phyloP scores from a whole-genome alignment of 2,113 vertebrate genomes.

The Lipotes vexillifer region DNA sequence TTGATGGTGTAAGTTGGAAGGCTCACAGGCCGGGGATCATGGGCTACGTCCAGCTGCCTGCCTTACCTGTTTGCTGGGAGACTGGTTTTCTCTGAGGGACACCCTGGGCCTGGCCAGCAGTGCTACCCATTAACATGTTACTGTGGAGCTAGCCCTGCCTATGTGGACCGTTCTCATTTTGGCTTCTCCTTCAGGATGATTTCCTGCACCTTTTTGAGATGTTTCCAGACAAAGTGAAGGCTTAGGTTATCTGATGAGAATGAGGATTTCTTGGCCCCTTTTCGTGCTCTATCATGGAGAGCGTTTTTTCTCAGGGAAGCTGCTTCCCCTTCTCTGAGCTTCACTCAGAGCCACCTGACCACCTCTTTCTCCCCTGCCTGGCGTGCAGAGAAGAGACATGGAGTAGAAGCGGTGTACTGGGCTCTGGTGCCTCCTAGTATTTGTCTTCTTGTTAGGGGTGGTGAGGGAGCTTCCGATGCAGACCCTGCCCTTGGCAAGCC shows the following conservation, averaged over 20 bases:
- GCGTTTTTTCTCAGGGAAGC: neutral
- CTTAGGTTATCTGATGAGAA: neutral
- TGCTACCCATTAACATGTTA: neutral
- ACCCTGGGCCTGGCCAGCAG: neutral
- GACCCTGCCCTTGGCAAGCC: neutral
- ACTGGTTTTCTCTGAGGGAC: neutral
- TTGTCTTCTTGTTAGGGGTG: neutral
- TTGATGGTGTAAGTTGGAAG: neutral
- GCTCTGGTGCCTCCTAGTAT: neutral
- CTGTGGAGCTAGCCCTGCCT: neutral
- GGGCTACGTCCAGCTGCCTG: neutral
- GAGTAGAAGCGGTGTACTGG: neutral
- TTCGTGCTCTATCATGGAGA: neutral
- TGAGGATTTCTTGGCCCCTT: neutral
- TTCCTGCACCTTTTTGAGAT: neutral
- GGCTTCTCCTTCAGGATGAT: neutral
- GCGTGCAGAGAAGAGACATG: neutral
- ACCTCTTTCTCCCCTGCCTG: neutral
- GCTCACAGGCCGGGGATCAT: neutral
- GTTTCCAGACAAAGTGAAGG: conserved; percentile 1
- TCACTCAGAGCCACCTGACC: neutral
- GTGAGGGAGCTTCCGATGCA: neutral
- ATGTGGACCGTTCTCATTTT: neutral
- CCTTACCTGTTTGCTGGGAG: neutral
- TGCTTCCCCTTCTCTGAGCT: neutral